These are phyloP conservation scores for Arizona elegans DNA, from an alignment of 2,113 vertebrate genomes.

Conservation along the genomic window DNA sequence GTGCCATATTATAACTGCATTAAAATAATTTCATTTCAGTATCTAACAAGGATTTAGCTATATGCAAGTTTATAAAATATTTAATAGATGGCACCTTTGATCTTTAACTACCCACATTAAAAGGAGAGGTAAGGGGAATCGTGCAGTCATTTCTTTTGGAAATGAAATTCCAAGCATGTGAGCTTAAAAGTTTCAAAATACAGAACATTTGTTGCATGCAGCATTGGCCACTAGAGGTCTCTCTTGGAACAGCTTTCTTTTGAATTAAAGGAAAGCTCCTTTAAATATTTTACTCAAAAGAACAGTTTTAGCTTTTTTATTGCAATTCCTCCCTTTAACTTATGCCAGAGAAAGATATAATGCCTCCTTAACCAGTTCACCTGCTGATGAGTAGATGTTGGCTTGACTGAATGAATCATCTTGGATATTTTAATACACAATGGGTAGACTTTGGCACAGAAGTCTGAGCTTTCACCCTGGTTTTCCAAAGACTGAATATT, in stretches of 20 bases:
- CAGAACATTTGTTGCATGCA: constrained; percentile 34
- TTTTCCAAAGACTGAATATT: constrained; percentile 67
- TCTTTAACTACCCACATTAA: neutral
- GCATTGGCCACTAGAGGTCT: constrained; percentile 89
- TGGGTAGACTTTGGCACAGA: constrained; percentile 61
- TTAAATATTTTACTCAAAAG: constrained; percentile 77
- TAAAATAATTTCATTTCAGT: neutral
- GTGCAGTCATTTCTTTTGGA: neutral
- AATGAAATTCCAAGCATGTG: neutral
- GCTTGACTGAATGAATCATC: constrained; percentile 75
- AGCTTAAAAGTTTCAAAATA: constrained; percentile 19
- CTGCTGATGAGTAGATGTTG: constrained; percentile 75
- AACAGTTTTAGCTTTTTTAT: constrained; percentile 74
- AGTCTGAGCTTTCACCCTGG: constrained; percentile 73
- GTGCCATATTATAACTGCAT: neutral
- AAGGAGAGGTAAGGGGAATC: neutral
- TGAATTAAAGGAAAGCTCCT: neutral
- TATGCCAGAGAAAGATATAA: constrained; percentile 72
- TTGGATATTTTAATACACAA: constrained; percentile 73
- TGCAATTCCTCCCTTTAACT: constrained; percentile 70
- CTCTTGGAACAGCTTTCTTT: constrained; percentile 86
- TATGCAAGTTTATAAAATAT: neutral
- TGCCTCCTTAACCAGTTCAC: constrained; percentile 72
- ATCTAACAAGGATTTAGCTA: neutral
- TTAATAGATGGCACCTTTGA: rapidly evolving